Percentiles rank a stretch among this genome's conserved stretches.
These are phyloP conservation scores for Zoanthus gigantus DNA, from an alignment of 92 coral and sea anemone genomes.

Conservation along the genomic window DNA sequence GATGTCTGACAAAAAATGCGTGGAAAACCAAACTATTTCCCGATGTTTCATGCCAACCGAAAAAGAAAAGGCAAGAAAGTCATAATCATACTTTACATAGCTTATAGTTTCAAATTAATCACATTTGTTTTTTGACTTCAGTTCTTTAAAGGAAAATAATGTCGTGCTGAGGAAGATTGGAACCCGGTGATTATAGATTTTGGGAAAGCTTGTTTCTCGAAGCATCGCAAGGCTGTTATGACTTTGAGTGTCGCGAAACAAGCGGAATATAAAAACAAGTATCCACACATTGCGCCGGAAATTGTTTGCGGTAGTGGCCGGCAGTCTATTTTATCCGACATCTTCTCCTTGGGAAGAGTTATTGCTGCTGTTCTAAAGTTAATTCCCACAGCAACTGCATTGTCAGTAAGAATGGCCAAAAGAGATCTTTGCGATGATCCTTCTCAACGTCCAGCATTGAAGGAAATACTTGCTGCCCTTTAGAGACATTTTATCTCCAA, in stretches of 20 bases:
- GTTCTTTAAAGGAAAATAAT: background rate
- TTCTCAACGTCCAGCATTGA: background rate
- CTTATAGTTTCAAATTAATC: no score
- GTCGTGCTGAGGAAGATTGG: background rate
- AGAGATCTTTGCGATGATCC: background rate
- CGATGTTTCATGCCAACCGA: no score
- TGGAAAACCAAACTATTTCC: no score
- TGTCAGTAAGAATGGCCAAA: background rate
- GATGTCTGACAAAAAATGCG: no score
- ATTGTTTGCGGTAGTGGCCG: background rate
- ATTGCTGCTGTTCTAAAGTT: background rate
- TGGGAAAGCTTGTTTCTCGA: background rate
- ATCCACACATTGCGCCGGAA: background rate
- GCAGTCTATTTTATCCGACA: background rate
- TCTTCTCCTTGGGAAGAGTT: background rate
- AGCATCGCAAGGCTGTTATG: background rate
- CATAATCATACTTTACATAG: no score
- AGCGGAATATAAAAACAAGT: background rate
- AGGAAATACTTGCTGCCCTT: no score
- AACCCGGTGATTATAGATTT: slow-evolving; percentile 26
- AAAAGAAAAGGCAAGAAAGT: no score
- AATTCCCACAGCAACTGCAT: background rate
- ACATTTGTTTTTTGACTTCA: no score
- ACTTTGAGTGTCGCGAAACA: background rate
- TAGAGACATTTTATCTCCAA: background rate